These are phyloP conservation scores for Apostichopus californicus DNA, from an alignment of 35 echinoderm and acorn worm species.

Conservation along the genomic window DNA sequence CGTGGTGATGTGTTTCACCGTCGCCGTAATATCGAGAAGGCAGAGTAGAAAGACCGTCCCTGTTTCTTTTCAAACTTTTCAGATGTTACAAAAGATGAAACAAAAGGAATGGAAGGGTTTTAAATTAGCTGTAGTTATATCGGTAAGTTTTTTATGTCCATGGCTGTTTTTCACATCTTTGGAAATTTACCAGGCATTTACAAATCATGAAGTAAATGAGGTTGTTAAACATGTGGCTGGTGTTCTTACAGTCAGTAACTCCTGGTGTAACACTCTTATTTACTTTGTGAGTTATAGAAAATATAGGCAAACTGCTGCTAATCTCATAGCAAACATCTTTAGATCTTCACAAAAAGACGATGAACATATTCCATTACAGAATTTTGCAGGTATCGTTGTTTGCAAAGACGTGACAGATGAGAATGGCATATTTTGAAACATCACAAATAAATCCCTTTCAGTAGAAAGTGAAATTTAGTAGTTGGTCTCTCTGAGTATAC, in stretches of 20 bases:
- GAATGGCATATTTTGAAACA: too few relatives aligned
- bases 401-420: too few relatives aligned
- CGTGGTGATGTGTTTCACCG: neutral
- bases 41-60: neutral
- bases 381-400: too few relatives aligned
- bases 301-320: neutral
- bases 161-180: neutral
- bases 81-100: neutral
- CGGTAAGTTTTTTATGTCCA: neutral
- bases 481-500: too few relatives aligned
- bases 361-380: neutral
- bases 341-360: neutral
- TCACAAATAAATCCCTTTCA: too few relatives aligned
- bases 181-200: slow-evolving; percentile 9
- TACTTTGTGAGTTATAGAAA: neutral
- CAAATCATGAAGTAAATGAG: neutral
- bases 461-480: too few relatives aligned
- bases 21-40: neutral
- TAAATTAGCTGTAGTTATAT: slow-evolving; percentile 6
- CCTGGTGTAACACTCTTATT: neutral
- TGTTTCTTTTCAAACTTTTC: neutral
- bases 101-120: slow-evolving; percentile 13
- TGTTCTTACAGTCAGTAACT: neutral
- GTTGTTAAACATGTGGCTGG: neutral
- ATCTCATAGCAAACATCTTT: neutral